phyloP scores from a whole-genome alignment of 2,797 vertebrate species.

The Oryzias sinensis region DNA sequence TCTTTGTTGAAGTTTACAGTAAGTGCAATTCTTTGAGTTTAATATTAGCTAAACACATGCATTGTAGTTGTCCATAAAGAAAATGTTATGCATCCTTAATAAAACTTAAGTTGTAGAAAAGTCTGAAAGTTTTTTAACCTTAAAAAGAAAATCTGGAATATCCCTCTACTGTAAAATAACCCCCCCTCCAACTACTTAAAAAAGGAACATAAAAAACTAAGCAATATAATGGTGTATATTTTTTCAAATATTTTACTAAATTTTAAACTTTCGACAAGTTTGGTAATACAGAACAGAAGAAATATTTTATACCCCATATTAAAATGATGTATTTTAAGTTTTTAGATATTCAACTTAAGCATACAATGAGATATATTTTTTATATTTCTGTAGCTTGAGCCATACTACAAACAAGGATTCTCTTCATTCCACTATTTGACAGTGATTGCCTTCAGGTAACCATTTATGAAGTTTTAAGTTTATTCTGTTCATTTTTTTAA shows the following conservation, averaged over 20 bases:
- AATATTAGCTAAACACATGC: neutral
- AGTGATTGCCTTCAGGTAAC: constrained; percentile 53
- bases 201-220: too few relatives aligned
- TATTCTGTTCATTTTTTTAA: neutral
- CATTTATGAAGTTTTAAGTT: neutral
- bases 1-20: constrained; percentile 17
- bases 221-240: too few relatives aligned
- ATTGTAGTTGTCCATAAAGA: neutral
- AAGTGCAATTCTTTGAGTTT: neutral
- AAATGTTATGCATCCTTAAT: neutral
- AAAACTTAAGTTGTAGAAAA: neutral
- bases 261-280: too few relatives aligned
- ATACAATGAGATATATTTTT: neutral
- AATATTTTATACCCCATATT: neutral
- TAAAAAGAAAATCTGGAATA: too few relatives aligned
- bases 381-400: constrained; percentile 45
- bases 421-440: constrained; percentile 33
- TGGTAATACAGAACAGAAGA: neutral
- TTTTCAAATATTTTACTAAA: too few relatives aligned
- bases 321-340: neutral
- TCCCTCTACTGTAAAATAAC: too few relatives aligned
- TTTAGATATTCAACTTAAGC: neutral
- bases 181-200: too few relatives aligned
- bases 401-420: constrained; percentile 15
- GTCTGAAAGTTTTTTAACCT: too few relatives aligned